Evolutionary conservation across 2,113 vertebrate species (phyloP), one percentile per base, ranked within the genome.

Genomic region (Sturnira hondurensis): DNA sequence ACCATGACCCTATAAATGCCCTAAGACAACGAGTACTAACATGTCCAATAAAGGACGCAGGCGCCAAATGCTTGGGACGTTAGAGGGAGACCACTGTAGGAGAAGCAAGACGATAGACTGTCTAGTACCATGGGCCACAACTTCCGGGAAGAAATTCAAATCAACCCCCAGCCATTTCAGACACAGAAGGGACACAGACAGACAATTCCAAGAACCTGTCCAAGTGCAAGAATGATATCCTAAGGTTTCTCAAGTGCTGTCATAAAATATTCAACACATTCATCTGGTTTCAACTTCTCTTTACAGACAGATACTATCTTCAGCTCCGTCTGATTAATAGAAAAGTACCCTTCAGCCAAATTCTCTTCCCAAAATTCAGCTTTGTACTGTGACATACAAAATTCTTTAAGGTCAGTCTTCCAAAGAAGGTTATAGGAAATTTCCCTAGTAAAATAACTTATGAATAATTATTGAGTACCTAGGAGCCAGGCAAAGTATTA

Each of bases 231-330:
- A 83, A 84, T n/a, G 61, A 86, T 41, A 50, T 17, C 52, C 93
- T 78, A 14, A 43, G 7, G n/a, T 85, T 88, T 95, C 88, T 82
- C 43, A 33, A 73, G 24, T 22, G 28, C 33, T 68, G 31, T 67
- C 73, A 80, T 89, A 70, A 94, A 96, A 89, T 80, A 94, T 86
- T 88, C 43, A 91, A 96, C 86, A 88, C 20, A 22, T 52, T 86
- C 84, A 74, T 81, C 73, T 24, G 52, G 26, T 82, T 95, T 95
- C 77, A 76, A 77, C 81, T 85, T 87, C 63, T 95, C 92, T 82
- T 84, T 47, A 86, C 41, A 95, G 28, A 90, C 15, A 94, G 74
- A 88, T 38, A 31, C 16, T 45, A 88, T 90, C 76, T 94, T 83
- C 43, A 86, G 58, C n/a, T 86, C n/a, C 28, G 19, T 54, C 50